Conservation (phyloP, 2,797 vertebrate species). For the Rhynchonycteris naso region DNA sequence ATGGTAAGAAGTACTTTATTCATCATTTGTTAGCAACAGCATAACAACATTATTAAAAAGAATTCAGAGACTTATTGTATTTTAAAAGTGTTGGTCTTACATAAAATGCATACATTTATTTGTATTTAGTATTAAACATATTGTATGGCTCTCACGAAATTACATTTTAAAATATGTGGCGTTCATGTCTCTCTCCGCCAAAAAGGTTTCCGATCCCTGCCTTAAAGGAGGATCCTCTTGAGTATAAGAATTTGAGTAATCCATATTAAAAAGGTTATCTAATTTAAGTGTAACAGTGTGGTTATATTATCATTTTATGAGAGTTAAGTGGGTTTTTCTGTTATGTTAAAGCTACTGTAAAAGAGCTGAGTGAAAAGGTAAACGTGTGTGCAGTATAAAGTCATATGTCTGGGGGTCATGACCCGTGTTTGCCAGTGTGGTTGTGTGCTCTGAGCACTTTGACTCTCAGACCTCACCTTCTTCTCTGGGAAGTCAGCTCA, state of each 20-base stretch:
- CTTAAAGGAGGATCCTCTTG: constrained; percentile 18
- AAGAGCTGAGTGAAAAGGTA: not conserved
- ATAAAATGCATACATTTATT: too few relatives aligned
- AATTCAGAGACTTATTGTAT: too few relatives aligned
- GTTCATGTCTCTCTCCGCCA: too few relatives aligned
- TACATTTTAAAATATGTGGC: too few relatives aligned
- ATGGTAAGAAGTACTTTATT: too few relatives aligned
- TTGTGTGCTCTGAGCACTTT: accelerated
- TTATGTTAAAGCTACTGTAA: not conserved
- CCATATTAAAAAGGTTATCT: not conserved
- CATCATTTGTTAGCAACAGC: too few relatives aligned
- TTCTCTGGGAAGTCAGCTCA: accelerated
- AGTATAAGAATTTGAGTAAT: not conserved
- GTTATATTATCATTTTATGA: not conserved
- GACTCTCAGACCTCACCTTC: not conserved
- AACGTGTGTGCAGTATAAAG: accelerated
- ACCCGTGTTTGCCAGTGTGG: accelerated
- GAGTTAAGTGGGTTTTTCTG: not conserved
- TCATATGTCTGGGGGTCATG: accelerated
- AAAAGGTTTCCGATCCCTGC: too few relatives aligned
- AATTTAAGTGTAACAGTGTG: not conserved
- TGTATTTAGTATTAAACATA: too few relatives aligned
- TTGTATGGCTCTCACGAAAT: too few relatives aligned
- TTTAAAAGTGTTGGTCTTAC: too few relatives aligned
- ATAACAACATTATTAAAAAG: too few relatives aligned